A percentile compares a stretch with the other conserved stretches of the same genome.
Evolutionary conservation across 2,797 vertebrate species (phyloP).

Genomic region (Protosalanx chinensis): DNA sequence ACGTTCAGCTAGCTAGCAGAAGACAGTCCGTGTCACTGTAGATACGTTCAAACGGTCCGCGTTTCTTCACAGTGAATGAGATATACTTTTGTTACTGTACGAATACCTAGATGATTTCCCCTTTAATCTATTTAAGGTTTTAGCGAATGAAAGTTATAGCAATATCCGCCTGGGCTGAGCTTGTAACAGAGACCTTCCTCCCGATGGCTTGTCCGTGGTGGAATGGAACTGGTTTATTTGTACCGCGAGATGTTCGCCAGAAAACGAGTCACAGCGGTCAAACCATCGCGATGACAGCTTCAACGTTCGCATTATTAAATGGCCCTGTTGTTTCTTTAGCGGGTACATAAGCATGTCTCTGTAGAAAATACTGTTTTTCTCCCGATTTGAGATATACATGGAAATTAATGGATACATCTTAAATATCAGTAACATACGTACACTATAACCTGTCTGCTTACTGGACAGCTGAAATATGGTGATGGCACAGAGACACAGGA

Average conservation of each 20-base stretch:
- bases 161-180: constrained; percentile 32
- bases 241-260: constrained; percentile 70
- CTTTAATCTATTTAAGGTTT: constrained; percentile 37
- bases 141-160: constrained; percentile 39
- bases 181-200: constrained; percentile 48
- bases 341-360: not conserved
- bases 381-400: too few relatives aligned
- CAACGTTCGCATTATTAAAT: not conserved
- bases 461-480: too few relatives aligned
- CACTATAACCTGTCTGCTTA: too few relatives aligned
- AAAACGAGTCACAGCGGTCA: constrained; percentile 7
- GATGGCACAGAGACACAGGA: too few relatives aligned
- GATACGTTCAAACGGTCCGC: constrained; percentile 15
- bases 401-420: too few relatives aligned
- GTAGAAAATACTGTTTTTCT: too few relatives aligned
- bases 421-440: too few relatives aligned
- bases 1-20: constrained; percentile 47
- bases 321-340: not conserved
- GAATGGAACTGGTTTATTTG: constrained; percentile 58
- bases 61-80: constrained; percentile 57
- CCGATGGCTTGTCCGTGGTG: constrained; percentile 55
- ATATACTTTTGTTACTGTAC: constrained; percentile 22
- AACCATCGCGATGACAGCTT: not conserved
- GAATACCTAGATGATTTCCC: constrained; percentile 46
- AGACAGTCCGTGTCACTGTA: constrained; percentile 29